Evolutionary conservation across 2,113 vertebrate genomes (phyloP), one percentile per base, ranked within the genome.

Genomic region (Spea bombifrons): DNA sequence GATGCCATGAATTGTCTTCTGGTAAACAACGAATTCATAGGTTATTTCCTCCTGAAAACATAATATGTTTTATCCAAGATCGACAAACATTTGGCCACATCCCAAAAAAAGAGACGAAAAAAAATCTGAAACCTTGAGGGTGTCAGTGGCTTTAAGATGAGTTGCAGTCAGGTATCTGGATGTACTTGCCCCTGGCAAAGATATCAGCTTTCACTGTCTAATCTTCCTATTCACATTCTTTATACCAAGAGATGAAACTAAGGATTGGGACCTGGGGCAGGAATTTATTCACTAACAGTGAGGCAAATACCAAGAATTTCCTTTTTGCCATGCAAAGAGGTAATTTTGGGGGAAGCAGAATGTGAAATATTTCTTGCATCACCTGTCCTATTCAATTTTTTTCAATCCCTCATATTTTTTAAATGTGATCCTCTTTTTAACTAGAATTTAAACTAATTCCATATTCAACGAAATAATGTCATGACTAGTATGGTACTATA

Each of bases 161-260:
- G 46, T 2, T 48, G 4, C 49, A 49, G 46, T 48, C 46, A 69
- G 67, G 67, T 69, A 69, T 69, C 8, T 69, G 67, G 46, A 69
- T 69, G 3, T 5, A n/a, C 47, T 6, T 13, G 67, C 67, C 67
- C 47, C 67, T 45, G 67, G 67, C 67, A 49, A 67, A 46, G 46
- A 45, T 47, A 69, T 69, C 67, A 69, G 67, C 47, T 69, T 69
- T 69, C 67, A 69, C 47, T 46, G 5, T 49, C 15, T 69, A 69
- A 69, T 49, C 13, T 69, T 4, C 5, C 55, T 16, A 15, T 64
- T 64, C 61, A 64, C 61, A 64, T 64, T 17, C 61, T 16, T 17
- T 30, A 16, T 64, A 64, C 30, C 61, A 17, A 64, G n/a, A 17
- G n/a, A 64, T 16, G n/a, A 13, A 64, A 16, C 9, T 64, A 30